Conservation (phyloP, 2,113 vertebrate species). For the Rhinogobius similis region DNA sequence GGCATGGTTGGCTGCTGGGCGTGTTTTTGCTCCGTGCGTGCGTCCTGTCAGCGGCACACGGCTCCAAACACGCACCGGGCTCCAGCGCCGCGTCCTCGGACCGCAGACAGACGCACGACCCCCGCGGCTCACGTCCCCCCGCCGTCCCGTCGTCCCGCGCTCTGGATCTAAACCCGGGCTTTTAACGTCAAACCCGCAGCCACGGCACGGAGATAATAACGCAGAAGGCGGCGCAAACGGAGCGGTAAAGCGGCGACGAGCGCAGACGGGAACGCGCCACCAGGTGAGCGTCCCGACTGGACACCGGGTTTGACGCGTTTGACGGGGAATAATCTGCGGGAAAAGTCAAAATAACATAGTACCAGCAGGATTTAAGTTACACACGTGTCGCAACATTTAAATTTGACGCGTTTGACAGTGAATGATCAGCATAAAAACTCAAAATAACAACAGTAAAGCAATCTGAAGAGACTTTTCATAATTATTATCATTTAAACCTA, state of each 20-base stretch:
- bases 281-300: not conserved
- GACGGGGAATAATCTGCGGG: not conserved
- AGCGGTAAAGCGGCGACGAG: not conserved
- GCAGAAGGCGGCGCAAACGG: not conserved
- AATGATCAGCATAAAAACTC: not conserved
- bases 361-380: too few species aligned
- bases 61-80: not conserved
- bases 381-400: too few species aligned
- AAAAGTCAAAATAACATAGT: too few species aligned
- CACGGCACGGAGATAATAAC: not conserved
- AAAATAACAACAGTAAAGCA: too few species aligned
- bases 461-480: too few species aligned
- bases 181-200: not conserved
- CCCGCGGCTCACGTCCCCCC: not conserved
- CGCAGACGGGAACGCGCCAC: not conserved
- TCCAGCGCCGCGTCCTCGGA: too few species aligned
- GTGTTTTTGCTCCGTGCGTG: conserved; percentile 54
- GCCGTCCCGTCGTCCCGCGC: not conserved
- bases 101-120: not conserved
- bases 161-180: conserved; percentile 5
- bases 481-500: too few species aligned
- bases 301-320: not conserved
- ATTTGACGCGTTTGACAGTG: not conserved
- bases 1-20: conserved; percentile 59
- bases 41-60: conserved; percentile 27